Evolutionary conservation across 2,888 invertebrate species (phyloP), one percentile per base, ranked within the genome.

Genomic region (Autographa gamma): DNA sequence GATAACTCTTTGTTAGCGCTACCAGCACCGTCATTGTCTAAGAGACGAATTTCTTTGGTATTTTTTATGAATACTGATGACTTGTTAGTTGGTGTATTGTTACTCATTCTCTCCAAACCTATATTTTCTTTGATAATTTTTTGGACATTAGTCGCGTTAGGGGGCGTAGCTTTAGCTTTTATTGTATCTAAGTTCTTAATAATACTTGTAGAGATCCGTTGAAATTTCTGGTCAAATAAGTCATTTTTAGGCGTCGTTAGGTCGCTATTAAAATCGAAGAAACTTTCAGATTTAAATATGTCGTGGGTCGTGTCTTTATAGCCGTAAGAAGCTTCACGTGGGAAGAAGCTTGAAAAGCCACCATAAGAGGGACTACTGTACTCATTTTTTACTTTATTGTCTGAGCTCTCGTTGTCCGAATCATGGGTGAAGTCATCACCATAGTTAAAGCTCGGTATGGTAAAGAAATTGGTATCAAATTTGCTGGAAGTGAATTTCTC

Each of bases 161-260:
- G 76, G 65, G 89, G 83, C 63, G 90, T 85, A 18, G 89, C 82
- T 83, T 91, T 92, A 56, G 87, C 76, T 87, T 92, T 91, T 54
- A 91, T 90, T 70, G 89, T 85, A 54, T 91, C 93, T 85, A 96
- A 89, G 71, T 96, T 95, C 82, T 96, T 95, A 74, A 93, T 93
- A 74, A 96, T 96, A 84, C 96, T 96, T 66, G 95, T 92, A 31
- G 96, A 95, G 73, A 96, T 93, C 84, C 95, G 91, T 76, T 94
- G 90, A 82, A 91, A 96, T 80, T 95, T 96, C 79, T 95, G 92
- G 83, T 96, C 96, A 76, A 96, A 96, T 76, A 92, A 93, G 67
- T 94, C 93, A 65, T 95, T 93, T 85, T 92, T 94, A 16, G 96
- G 96, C n/a, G 96, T 96, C 13, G 96, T 96, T 52, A 96, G 83